Base-by-base conservation (phyloP, 2,888 invertebrate species). In the Microdon myrmicae region DNA sequence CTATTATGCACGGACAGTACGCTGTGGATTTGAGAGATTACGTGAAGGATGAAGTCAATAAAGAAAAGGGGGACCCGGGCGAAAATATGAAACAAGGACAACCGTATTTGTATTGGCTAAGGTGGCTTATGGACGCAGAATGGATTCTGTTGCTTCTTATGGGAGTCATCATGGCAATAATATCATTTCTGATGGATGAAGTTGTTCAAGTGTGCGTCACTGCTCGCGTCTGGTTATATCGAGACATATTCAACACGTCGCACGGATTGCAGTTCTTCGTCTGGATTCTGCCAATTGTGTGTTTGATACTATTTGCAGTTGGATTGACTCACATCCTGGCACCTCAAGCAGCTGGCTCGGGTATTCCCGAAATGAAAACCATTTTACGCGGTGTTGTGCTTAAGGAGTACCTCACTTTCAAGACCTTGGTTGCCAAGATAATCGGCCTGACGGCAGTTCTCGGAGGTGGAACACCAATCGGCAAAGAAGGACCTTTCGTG, bases 301-400 rank as follows among this genome's bases (percentile, higher is more conserved):
- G 94, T 71, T 84, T 98, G 64, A 92, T 97, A 60, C 85, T 96
- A 55, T 95, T 97, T 83, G 94, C 96, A n/a, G 93, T 96, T 10
- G 95, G 96, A 2, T 96, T 98, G 81, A 96, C 95, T 4, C 96
- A 97, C 77, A 87, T 96, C 37, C 89, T 98, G 20, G 96, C 97
- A 2, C 96, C 97, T 2, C 97, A 98, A 80, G 95, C 96, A 69
- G 95, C 96, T 76, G 94, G 97, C 68, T 97, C 97, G 37, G 97
- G 97, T 49, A 97, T 98, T 73, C 98, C 97, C 23, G 98, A 98
- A 82, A 97, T 98, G 94, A 98, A 98, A 83, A 98, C 97, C 2
- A 97, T 98, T 66, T 83, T 94, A 14, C 85, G 98, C 67, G 98
- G 98, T 17, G 98, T 99, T 0, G 93, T 96, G 17, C 82, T 99